Conservation (phyloP, 2,113 vertebrate genomes). For the Cebidichthys violaceus region DNA sequence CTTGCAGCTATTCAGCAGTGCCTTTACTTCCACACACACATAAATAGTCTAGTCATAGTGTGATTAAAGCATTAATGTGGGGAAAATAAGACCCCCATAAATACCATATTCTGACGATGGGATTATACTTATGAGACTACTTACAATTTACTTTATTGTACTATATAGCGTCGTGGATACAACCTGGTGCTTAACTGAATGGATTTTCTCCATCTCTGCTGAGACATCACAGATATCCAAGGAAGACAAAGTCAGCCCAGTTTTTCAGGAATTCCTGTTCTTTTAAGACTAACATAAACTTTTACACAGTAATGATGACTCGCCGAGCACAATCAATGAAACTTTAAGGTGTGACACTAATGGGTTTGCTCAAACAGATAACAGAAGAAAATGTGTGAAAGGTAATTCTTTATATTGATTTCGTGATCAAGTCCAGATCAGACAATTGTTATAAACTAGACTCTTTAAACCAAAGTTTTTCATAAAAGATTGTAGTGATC, state of each 20-base stretch:
- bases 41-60: conserved; percentile 5
- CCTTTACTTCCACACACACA: conserved; percentile 7
- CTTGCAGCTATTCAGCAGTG: background rate
- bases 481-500: background rate
- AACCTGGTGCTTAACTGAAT: background rate
- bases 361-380: conserved; percentile 12
- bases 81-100: background rate
- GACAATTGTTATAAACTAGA: background rate
- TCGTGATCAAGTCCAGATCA: background rate
- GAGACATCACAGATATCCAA: background rate
- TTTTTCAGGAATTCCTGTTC: background rate
- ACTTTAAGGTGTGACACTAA: conserved; percentile 16
- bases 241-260: background rate
- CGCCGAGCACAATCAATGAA: conserved; percentile 22
- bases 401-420: conserved; percentile 20
- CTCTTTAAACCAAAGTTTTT: background rate
- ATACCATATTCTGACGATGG: background rate
- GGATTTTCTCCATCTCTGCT: background rate
- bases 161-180: background rate
- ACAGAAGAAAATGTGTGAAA: background rate
- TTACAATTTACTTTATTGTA: background rate
- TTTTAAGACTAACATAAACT: background rate
- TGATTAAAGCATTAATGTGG: background rate
- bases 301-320: conserved; percentile 9
- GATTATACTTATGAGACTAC: background rate